phyloP scores from a whole-genome alignment of 2,888 invertebrate species.

The Hirudinaria manillensis region DNA sequence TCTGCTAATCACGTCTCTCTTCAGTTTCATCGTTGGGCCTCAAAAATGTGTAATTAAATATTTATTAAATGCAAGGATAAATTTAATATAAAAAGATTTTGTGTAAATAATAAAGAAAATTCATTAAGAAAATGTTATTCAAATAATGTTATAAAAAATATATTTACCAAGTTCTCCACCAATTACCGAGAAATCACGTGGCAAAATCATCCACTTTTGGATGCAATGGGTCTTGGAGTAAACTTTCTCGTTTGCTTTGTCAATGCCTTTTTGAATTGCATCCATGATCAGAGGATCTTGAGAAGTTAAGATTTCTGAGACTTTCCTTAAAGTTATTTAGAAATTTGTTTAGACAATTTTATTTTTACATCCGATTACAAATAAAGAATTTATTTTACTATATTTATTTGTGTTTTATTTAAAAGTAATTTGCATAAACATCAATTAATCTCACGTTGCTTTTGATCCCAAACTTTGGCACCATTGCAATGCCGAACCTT shows the following conservation, averaged over 20 bases:
- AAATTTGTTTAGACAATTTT: too few species aligned
- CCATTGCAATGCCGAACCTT: slow-evolving; percentile 64
- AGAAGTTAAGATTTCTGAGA: slow-evolving; percentile 17
- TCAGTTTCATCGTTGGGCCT: slow-evolving; percentile 83
- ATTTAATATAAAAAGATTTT: neutral
- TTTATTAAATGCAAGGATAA: too few species aligned
- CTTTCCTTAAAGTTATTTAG: slow-evolving; percentile 40
- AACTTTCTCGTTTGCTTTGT: slow-evolving; percentile 69
- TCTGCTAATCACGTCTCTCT: slow-evolving; percentile 71
- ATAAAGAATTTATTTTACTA: too few species aligned
- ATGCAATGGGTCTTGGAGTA: slow-evolving; percentile 79
- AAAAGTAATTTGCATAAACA: too few species aligned
- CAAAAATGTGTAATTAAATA: slow-evolving; percentile 45
- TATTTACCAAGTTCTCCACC: slow-evolving; percentile 76
- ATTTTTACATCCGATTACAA: too few species aligned
- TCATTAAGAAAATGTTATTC: too few species aligned
- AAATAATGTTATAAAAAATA: too few species aligned
- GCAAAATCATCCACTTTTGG: slow-evolving; percentile 78
- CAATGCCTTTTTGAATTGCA: slow-evolving; percentile 68
- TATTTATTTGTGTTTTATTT: too few species aligned
- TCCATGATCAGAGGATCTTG: slow-evolving; percentile 42
- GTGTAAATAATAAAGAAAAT: too few species aligned
- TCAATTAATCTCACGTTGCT: slow-evolving; percentile 44
- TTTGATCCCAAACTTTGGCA: slow-evolving; percentile 40
- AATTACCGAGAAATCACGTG: slow-evolving; percentile 75